phyloP scores from a whole-genome alignment of 2,888 invertebrate species.

The Aethes cnicana region DNA sequence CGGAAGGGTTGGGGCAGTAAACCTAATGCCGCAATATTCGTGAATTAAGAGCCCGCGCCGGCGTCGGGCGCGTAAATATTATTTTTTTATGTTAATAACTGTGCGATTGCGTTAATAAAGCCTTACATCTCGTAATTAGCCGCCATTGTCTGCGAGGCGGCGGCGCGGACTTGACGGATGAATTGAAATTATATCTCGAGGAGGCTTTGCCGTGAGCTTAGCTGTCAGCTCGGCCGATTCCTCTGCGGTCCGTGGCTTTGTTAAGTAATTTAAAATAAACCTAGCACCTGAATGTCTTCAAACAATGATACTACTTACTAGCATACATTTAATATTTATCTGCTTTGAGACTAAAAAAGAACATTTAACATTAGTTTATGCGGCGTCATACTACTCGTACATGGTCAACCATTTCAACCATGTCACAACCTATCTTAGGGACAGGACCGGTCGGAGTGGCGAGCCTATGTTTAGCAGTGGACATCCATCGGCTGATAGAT shows the following conservation, averaged over 20 bases:
- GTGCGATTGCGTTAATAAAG: conserved; percentile 80
- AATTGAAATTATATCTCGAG: conserved; percentile 60
- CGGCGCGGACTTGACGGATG: conserved; percentile 56
- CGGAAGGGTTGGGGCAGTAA: conserved; percentile 72
- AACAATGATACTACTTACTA: no score
- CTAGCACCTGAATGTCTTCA: no score
- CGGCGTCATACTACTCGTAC: no score
- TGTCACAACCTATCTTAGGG: no score
- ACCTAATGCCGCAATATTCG: conserved; percentile 78
- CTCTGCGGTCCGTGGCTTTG: background rate
- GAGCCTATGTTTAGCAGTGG: no score
- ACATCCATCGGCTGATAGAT: no score
- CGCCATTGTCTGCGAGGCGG: conserved; percentile 69
- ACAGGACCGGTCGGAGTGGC: no score
- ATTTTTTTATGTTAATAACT: conserved; percentile 82
- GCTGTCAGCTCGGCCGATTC: conserved; percentile 35
- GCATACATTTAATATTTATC: no score
- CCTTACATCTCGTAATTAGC: conserved; percentile 80
- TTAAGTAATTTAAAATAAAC: no score
- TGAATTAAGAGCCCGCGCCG: conserved; percentile 73
- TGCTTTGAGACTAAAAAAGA: no score
- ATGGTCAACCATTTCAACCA: no score
- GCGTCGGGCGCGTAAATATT: conserved; percentile 73
- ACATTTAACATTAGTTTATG: no score
- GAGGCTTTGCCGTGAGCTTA: conserved; percentile 46